Evolutionary conservation across 2,888 invertebrate species (phyloP), one percentile per base, ranked within the genome.

Genomic region (Rhorus exstirpatorius): DNA sequence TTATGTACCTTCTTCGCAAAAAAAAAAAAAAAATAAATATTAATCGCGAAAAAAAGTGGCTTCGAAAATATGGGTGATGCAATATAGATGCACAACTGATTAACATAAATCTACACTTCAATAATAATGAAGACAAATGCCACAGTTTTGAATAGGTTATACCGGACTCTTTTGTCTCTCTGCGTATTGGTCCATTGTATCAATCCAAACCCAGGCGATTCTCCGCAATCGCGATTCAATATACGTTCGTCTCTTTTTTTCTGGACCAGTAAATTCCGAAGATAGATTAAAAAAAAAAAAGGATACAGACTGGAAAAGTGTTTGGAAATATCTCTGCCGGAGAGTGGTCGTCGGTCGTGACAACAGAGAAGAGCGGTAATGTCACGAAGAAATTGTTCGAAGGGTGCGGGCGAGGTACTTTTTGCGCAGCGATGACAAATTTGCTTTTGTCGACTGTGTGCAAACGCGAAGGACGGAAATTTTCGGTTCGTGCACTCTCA

Each of bases 371-470:
- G 68, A 55, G 58, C 58, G 44, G 53, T 75, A 82, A 38, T 51
- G 79, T 63, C 65, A 71, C 38, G 60, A 63, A 67, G 65, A 41
- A 82, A 82, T 79, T 79, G 79, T 75, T 75, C 79, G 77, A 75
- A 65, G n/a, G n/a, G 65, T 41, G 65, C 51, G 58, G 72, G 68
- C 61, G 65, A 61, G 58, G 71, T 78, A 67, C 68, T 71, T 75
- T 77, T 84, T 83, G 68, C 72, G 83, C 81, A 53, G 84, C 84
- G 85, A 86, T 88, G 88, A 88, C 87, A 88, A 88, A 88, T 88
- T 88, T 88, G 88, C 88, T 88, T 87, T 87, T 81, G 84, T 72
- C 81, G 71, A 80, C 70, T 71, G 81, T 79, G 79, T 58, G 67
- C 58, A 81, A 74, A 75, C 71, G 72, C 65, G 76, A 80, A 68